Conservation (phyloP, 2,113 vertebrate species). For the Sarotherodon lohbergeri region DNA sequence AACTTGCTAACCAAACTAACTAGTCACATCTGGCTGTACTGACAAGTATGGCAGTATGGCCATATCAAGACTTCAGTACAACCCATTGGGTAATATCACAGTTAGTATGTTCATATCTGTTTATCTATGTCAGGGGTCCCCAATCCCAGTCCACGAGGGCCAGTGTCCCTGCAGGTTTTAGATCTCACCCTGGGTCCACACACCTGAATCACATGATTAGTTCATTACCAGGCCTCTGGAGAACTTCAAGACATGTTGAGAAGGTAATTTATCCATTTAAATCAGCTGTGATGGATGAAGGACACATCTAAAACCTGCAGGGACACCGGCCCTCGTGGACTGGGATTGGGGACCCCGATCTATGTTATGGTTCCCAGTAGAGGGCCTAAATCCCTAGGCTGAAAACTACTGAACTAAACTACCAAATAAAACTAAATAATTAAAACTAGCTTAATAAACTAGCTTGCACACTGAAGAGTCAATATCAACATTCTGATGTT, state of each 20-base stretch:
- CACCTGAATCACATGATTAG: no score
- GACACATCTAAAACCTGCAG: no score
- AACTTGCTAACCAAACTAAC: not conserved
- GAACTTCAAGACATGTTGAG: no score
- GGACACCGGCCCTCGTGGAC: no score
- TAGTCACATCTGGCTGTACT: not conserved
- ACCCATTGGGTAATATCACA: not conserved
- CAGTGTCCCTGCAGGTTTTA: no score
- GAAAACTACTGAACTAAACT: not conserved
- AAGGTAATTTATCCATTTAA: no score
- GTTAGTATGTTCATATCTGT: not conserved
- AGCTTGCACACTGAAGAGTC: not conserved
- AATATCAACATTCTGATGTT: not conserved
- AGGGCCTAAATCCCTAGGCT: rapidly evolving
- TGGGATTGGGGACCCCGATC: no score
- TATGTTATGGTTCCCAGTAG: not conserved
- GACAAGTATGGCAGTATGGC: not conserved
- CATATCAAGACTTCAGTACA: not conserved
- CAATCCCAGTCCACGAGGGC: no score
- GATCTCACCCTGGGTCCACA: no score
- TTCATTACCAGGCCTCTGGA: no score
- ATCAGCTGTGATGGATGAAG: no score
- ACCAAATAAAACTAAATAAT: not conserved
- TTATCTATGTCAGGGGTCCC: not conserved
- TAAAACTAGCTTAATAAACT: not conserved